A percentile compares a stretch with the other conserved stretches of the same genome.
Conservation (phyloP, 2,888 invertebrate genomes). For the Antheraea assamensis region DNA sequence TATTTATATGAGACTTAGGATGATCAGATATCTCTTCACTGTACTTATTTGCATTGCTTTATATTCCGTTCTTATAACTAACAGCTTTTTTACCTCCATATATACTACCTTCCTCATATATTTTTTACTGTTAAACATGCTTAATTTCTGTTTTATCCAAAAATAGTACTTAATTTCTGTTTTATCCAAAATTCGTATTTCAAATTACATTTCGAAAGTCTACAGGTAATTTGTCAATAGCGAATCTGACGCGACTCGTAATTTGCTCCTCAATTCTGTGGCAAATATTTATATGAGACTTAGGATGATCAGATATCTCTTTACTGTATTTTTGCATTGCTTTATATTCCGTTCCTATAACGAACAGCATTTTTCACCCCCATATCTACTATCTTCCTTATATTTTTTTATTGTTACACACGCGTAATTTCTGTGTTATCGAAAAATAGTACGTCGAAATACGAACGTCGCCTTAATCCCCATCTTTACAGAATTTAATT, state of each 20-base stretch:
- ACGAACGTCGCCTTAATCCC: no score
- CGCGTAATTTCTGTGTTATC: no score
- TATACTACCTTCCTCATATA: no score
- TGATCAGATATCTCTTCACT: constrained; percentile 40
- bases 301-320: constrained; percentile 42
- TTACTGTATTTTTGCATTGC: constrained; percentile 37
- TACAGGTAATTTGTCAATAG: constrained; percentile 38
- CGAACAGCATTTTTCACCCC: constrained; percentile 23
- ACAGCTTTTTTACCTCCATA: constrained; percentile 19
- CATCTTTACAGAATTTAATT: no score
- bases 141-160: no score
- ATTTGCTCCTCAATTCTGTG: constrained; percentile 57
- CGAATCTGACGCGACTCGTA: constrained; percentile 38
- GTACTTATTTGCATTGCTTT: constrained; percentile 38
- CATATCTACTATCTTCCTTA: no score
- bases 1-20: constrained; percentile 49
- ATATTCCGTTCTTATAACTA: constrained; percentile 31
- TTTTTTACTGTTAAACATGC: no score
- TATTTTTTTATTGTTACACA: no score
- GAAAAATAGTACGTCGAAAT: no score
- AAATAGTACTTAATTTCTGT: no score
- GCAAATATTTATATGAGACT: constrained; percentile 53
- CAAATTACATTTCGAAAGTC: background rate
- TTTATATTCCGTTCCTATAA: constrained; percentile 31
- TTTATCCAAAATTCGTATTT: no score